Percentiles rank a stretch among this genome's conserved stretches.
Evolutionary conservation across 2,113 vertebrate species (phyloP).

Genomic region (Lepus americanus): DNA sequence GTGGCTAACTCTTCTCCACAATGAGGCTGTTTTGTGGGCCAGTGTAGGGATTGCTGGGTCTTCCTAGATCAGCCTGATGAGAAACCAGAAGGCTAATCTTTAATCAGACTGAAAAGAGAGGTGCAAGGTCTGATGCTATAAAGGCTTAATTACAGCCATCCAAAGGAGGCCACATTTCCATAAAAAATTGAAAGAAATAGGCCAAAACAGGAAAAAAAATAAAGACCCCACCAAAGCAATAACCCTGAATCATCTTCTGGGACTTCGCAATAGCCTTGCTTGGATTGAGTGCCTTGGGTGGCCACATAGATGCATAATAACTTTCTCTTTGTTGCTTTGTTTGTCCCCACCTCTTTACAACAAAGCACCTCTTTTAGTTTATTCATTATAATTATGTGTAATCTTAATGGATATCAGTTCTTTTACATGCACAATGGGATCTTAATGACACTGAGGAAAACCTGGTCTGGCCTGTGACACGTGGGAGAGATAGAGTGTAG

Average conservation of each 20-base stretch:
- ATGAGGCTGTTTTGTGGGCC: not conserved
- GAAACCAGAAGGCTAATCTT: not conserved
- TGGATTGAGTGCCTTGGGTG: not conserved
- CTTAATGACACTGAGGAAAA: not conserved
- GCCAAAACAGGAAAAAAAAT: not conserved
- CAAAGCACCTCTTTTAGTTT: not conserved
- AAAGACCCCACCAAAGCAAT: not conserved
- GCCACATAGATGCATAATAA: not conserved
- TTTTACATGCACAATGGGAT: not conserved
- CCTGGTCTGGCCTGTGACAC: no score
- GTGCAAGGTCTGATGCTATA: not conserved
- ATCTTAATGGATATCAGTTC: not conserved
- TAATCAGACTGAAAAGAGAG: constrained; percentile 46
- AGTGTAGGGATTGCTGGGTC: not conserved
- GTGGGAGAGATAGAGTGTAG: not conserved
- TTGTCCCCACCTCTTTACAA: not conserved
- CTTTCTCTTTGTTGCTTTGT: not conserved
- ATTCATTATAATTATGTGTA: not conserved
- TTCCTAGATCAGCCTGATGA: not conserved
- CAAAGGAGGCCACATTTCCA: not conserved
- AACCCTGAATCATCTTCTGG: not conserved
- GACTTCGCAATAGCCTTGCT: not conserved
- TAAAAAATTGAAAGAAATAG: not conserved
- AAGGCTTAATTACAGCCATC: not conserved
- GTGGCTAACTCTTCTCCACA: no score